Percentiles rank a stretch among this genome's conserved stretches.
These are phyloP conservation scores for Gasterosteus aculeatus DNA, from an alignment of 2,113 vertebrate species.

Conservation along the genomic window DNA sequence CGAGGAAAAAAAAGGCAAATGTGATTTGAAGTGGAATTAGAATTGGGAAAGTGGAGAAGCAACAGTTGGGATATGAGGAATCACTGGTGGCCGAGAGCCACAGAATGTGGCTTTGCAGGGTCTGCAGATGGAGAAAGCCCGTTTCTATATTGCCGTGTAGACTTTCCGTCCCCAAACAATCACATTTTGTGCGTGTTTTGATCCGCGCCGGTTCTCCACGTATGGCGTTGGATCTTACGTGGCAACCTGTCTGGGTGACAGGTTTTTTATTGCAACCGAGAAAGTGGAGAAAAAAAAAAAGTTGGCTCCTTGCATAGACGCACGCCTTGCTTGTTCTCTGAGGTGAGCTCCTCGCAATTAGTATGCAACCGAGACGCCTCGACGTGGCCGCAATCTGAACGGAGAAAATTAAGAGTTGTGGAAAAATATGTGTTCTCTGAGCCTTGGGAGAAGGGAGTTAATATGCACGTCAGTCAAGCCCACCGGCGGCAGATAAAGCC, in stretches of 20 bases:
- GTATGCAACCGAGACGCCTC: conserved; percentile 73
- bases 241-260: conserved; percentile 51
- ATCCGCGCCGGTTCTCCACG: conserved; percentile 55
- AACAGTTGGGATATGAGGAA: conserved; percentile 33
- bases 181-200: conserved; percentile 61
- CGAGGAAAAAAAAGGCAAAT: conserved; percentile 52
- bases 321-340: conserved; percentile 52
- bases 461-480: conserved; percentile 77
- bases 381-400: conserved; percentile 67
- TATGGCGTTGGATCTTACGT: conserved; percentile 47
- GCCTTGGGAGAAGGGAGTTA: conserved; percentile 72
- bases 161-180: conserved; percentile 71
- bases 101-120: conserved; percentile 46
- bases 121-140: conserved; percentile 46
- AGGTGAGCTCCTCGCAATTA: conserved; percentile 70
- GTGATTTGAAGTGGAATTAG: conserved; percentile 56
- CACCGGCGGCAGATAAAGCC: conserved; percentile 60
- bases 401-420: conserved; percentile 72
- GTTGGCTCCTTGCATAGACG: conserved; percentile 35
- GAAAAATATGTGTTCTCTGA: conserved; percentile 74
- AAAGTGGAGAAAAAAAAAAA: conserved; percentile 49
- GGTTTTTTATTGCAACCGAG: conserved; percentile 53
- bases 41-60: conserved; percentile 36
- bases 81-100: conserved; percentile 38
- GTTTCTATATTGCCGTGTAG: conserved; percentile 57